Evolutionary conservation across 2,888 invertebrate genomes (phyloP), one percentile per base, ranked within the genome.

Genomic region (Crioceris asparagi): DNA sequence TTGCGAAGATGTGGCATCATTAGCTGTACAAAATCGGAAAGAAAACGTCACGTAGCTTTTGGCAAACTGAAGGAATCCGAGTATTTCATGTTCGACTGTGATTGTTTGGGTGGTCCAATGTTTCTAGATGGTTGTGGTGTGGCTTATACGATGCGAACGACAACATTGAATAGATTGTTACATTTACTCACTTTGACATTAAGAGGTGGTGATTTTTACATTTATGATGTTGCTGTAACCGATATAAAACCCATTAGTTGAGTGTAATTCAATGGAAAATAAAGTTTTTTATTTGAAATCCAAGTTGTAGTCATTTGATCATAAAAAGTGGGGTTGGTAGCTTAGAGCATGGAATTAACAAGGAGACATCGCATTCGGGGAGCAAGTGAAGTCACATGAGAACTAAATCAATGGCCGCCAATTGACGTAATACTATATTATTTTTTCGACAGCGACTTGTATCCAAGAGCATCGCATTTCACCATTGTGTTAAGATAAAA

Each of bases 81-180:
- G 8, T 80, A 76, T 51, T 79, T 76, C 47, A 72, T 80, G 74
- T 79, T 71, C 53, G 79, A 80, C 50, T 75, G 75, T 46, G 75
- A 77, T 57, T 71, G 71, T 41, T 62, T 66, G 46, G 78, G 79
- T 5, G 60, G 68, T 3, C 79, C 78, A 0, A 56, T 78, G 49
- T 80, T 77, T 52, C 60, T 68, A 18, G 71, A 74, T 1, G 71
- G 35, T 29, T 39, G n/a, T 16, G 61, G 60, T 11, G 64, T 69
- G 6, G 66, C 77, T 0, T 79, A 79, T 50, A 62, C 77, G 31
- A 57, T 80, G 31, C 70, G 75, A 45, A 49, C 42, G 40, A 54
- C 55, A 1, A 54, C 50, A 3, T 33, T 58, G 19, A 56, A 56
- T 35, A 66, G 76, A 40, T 62, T 80, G 7, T 62, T 79, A 41